These are phyloP conservation scores for Amblyjoppa proteus DNA, from an alignment of 2,888 invertebrate genomes.

Conservation along the genomic window DNA sequence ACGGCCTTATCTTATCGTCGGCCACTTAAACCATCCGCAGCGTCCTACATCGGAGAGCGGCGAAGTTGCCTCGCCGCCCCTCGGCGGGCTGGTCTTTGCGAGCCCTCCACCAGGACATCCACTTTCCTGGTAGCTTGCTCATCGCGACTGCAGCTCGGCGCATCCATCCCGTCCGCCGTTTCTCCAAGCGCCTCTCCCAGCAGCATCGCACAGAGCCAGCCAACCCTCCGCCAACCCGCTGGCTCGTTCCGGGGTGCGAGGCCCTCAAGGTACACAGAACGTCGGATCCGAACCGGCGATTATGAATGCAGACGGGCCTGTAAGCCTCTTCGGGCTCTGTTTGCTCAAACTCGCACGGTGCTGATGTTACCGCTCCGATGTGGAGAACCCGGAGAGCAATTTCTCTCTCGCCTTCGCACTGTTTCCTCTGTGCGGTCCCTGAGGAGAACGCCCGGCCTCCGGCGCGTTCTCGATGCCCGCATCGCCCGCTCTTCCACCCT, in stretches of 20 bases:
- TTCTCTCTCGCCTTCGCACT: constrained; percentile 16
- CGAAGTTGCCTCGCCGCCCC: constrained; percentile 52
- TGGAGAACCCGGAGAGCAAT: background rate
- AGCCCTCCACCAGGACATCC: background rate
- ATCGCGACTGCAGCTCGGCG: constrained; percentile 28
- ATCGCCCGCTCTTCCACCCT: background rate
- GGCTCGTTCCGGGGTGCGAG: too few relatives aligned
- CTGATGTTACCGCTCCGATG: constrained; percentile 24
- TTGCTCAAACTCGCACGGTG: constrained; percentile 72
- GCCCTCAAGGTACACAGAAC: constrained; percentile 74
- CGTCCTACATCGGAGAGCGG: constrained; percentile 47
- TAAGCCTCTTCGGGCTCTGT: constrained; percentile 79
- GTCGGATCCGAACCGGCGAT: constrained; percentile 81
- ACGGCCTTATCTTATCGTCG: constrained; percentile 84
- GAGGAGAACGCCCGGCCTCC: background rate
- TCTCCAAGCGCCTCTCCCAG: constrained; percentile 9
- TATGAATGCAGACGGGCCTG: constrained; percentile 81
- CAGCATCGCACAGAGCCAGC: background rate
- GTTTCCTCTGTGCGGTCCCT: constrained; percentile 7
- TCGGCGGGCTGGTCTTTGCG: constrained; percentile 6
- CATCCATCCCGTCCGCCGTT: constrained; percentile 45
- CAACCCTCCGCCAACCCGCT: constrained; percentile 47
- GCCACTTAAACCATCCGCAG: constrained; percentile 81
- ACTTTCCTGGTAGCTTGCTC: constrained; percentile 41
- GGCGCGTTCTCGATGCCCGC: background rate